Evolutionary conservation across 2,113 vertebrate species (phyloP), one percentile per base, ranked within the genome.

Genomic region (Vimba vimba): DNA sequence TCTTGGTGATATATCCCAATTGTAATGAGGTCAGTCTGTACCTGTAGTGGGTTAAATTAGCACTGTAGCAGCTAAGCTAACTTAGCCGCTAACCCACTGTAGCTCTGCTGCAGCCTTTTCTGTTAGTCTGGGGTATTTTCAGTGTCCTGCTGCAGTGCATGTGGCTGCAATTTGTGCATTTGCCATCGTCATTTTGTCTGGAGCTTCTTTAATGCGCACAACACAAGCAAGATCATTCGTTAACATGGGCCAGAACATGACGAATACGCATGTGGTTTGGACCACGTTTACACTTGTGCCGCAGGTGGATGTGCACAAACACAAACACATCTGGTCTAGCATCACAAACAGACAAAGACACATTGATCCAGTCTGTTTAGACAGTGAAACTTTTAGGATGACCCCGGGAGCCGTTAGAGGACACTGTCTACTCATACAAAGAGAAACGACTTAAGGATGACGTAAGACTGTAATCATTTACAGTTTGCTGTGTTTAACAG

Each of bases 61-160:
- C 17, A 1, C 12, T 45, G 43, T 77, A 77, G 27, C 47, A 66
- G 43, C 55, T 66, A 27, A 2, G 47, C 47, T 19, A 77, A 19
- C 45, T 9, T 55, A 77, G 36, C 6, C 10, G 74, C 74, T 30
- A 77, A 33, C 15, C 4, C 52, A 50, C 73, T 47, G 19, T 68
- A 45, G 74, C n/a, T 55, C 57, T 82, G 69, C 68, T 52, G 57
- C n/a, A 82, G 30, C 68, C 68, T 23, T 83, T 55, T 77, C 27
- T 86, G 39, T 79, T 19, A 60, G 39, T 71, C 73, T 83, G 50
- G 60, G 60, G 39, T 57, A 52, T 39, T 60, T 39, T 64, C 7
- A 45, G 69, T 89, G 86, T 90, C 91, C 89, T 90, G 87, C 57
- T 88, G 85, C 86, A 81, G 86, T 89, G 91, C 92, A 92, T 91